Evolutionary conservation across 2,888 invertebrate species (phyloP).

Genomic region (Archips crataeganus): DNA sequence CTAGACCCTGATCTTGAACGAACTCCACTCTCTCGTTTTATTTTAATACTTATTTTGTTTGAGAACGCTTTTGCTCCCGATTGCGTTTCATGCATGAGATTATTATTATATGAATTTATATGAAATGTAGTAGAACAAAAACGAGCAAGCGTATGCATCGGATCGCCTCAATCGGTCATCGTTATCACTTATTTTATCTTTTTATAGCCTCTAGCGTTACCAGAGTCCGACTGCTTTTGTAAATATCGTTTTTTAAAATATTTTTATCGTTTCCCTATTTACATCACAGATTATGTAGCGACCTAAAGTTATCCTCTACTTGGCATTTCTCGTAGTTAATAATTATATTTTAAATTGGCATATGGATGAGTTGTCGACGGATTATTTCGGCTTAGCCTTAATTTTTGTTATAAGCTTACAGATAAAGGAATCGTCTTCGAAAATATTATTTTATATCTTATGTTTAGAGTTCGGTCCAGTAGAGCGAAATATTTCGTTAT

Average conservation of each 20-base stretch:
- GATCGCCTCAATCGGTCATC: conserved; percentile 42
- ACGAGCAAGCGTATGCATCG: conserved; percentile 33
- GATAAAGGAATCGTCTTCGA: conserved; percentile 49
- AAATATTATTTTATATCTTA: conserved; percentile 44
- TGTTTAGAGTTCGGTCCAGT: conserved; percentile 48
- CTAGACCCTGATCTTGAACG: conserved; percentile 17
- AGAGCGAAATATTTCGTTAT: conserved; percentile 69
- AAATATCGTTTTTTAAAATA: conserved; percentile 67
- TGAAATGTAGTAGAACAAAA: conserved; percentile 37
- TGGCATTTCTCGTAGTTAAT: conserved; percentile 67
- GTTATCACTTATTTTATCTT: conserved; percentile 45
- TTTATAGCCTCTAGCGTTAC: conserved; percentile 63
- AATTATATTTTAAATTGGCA: conserved; percentile 65
- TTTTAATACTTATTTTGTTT: conserved; percentile 25
- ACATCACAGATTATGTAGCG: conserved; percentile 63
- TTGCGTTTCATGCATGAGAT: conserved; percentile 16
- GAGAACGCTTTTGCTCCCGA: conserved; percentile 1
- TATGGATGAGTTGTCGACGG: conserved; percentile 58
- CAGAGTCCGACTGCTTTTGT: conserved; percentile 69
- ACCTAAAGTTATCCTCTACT: conserved; percentile 59
- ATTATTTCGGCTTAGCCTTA: conserved; percentile 63
- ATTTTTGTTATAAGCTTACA: conserved; percentile 64
- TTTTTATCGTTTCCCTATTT: conserved; percentile 60
- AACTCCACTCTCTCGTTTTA: conserved; percentile 27
- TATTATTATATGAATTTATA: conserved; percentile 23